Base-by-base conservation (phyloP, 2,113 vertebrate species). In the Dendropsophus ebraccatus region DNA sequence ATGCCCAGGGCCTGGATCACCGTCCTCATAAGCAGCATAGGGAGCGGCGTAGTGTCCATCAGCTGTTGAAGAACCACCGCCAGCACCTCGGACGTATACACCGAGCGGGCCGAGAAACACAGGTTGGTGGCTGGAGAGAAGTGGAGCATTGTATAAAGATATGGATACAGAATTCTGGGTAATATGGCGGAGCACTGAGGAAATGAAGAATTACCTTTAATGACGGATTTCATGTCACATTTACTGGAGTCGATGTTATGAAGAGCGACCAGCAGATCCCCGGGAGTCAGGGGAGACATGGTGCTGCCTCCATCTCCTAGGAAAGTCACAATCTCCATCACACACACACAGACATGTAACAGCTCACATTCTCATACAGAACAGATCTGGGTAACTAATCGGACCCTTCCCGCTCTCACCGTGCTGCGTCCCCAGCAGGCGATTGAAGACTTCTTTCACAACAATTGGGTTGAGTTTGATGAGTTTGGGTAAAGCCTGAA, bases 401-500 rank as follows among this genome's bases (percentile, higher is more conserved):
- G n/a, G n/a, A n/a, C n/a, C n/a, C n/a, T n/a, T 28, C 65, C 30
- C 30, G 0, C 32, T 41, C 96, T 89, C 94, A 99, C 97, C 96
- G 0, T 99, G 97, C 91, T 99, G 97, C 0, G 97, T 97, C 77
- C 97, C 97, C 87, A 99, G 89, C 5, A 99, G 95, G 4, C 97
- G 95, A 90, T 99, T 99, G 93, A 99, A 99, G 3, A 99, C 97
- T 87, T 99, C 97, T 89, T 98, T 99, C 87, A 99, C 97, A n/a
- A 99, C 97, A 0, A 98, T 96, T 4, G 97, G 97, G 91, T 99
- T 99, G 76, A 99, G 96, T 49, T 99, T 99, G 92, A 99, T 99
- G 75, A 99, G 95, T 56, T 99, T 98, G 2, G 97, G 97, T 7
- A 99, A 91, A 1, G 97, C 97, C 92, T 96, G 97, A 87, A 97